phyloP scores from a whole-genome alignment of 1,140 invertebrate species.

The Dinoponera quadriceps region DNA sequence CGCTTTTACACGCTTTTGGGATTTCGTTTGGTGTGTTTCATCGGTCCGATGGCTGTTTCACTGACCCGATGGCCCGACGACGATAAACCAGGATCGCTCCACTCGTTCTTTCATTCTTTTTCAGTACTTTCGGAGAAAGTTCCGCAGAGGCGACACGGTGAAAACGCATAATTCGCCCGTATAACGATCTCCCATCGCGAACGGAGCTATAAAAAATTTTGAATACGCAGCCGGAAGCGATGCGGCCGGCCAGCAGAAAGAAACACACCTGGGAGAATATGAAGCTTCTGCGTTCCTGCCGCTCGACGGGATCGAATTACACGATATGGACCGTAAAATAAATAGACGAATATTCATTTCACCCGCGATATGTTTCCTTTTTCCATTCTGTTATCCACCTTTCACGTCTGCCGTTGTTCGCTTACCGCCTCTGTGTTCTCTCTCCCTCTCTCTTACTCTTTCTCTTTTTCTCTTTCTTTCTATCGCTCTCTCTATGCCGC shows the following conservation, averaged over 20 bases:
- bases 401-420: not conserved
- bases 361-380: not conserved
- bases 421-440: too few relatives aligned
- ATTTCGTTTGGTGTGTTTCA: not conserved
- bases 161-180: slow-evolving; percentile 1
- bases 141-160: not conserved
- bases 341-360: slow-evolving; percentile 72
- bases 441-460: too few relatives aligned
- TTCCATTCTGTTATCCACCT: not conserved
- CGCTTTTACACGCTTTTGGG: not conserved
- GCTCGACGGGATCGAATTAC: slow-evolving; percentile 69
- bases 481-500: not conserved
- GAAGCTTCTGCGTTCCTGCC: slow-evolving; percentile 15
- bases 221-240: slow-evolving; percentile 5
- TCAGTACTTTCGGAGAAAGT: slow-evolving; percentile 2
- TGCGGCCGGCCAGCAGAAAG: slow-evolving; percentile 14
- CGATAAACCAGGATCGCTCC: slow-evolving; percentile 14
- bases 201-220: slow-evolving; percentile 49
- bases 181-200: slow-evolving; percentile 13
- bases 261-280: slow-evolving; percentile 31
- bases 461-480: not conserved
- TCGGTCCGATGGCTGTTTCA: not conserved
- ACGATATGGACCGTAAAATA: slow-evolving; percentile 69
- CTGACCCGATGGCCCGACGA: not conserved
- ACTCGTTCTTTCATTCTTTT: not conserved